Conservation (phyloP, 2,113 vertebrate species). For the Prunella himalayana region DNA sequence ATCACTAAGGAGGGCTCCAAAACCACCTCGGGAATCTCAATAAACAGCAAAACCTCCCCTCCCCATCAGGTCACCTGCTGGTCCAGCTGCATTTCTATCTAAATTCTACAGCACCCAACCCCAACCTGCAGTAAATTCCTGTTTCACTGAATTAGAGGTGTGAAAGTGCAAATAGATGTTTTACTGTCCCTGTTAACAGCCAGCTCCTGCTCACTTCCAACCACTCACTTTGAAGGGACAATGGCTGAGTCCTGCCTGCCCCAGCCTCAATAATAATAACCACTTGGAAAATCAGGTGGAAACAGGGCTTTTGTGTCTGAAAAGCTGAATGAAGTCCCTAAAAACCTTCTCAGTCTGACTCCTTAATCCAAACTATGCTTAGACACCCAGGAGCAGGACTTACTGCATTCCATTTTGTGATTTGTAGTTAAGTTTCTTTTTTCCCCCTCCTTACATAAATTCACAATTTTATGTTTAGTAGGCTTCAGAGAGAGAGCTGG, state of each 20-base stretch:
- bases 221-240: background rate
- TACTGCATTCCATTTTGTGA: background rate
- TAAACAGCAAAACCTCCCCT: background rate
- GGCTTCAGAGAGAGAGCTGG: background rate
- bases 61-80: background rate
- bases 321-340: background rate
- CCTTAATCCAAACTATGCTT: background rate
- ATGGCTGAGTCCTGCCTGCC: background rate
- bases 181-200: background rate
- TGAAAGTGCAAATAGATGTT: background rate
- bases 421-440: background rate
- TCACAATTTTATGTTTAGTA: background rate
- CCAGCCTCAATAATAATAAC: background rate
- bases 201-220: background rate
- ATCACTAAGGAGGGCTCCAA: background rate
- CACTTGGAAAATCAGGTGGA: background rate
- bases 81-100: background rate
- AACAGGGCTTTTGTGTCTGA: background rate
- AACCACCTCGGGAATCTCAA: background rate
- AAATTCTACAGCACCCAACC: background rate
- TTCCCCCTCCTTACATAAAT: fast-evolving
- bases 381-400: background rate
- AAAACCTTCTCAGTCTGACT: background rate
- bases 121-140: background rate
- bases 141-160: background rate